These are phyloP conservation scores for Egretta garzetta DNA, from an alignment of 2,113 vertebrate genomes.

Conservation along the genomic window DNA sequence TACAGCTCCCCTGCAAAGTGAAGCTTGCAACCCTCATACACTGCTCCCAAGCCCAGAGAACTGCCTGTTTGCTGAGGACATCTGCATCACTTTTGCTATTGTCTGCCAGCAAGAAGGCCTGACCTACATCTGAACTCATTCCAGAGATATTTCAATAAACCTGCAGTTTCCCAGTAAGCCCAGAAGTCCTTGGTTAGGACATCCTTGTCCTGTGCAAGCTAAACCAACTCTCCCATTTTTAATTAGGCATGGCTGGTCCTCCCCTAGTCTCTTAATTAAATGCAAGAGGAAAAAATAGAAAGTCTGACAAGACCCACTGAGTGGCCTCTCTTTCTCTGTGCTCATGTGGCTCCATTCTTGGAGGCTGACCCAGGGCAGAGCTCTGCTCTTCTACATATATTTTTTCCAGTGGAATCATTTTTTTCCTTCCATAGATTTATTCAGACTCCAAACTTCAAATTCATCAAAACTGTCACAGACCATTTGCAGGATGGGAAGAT, in stretches of 20 bases:
- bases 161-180: background rate
- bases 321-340: background rate
- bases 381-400: background rate
- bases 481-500: constrained; percentile 63
- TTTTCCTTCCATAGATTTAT: background rate
- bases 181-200: background rate
- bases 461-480: constrained; percentile 54
- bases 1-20: background rate
- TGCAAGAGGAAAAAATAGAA: background rate
- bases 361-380: constrained; percentile 40
- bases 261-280: constrained; percentile 42
- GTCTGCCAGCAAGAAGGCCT: background rate
- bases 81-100: background rate
- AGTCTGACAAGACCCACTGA: background rate
- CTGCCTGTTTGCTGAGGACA: background rate
- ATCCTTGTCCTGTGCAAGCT: background rate
- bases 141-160: background rate
- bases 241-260: constrained; percentile 23
- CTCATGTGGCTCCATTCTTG: constrained; percentile 12
- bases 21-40: background rate
- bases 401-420: background rate
- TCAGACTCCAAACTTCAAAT: constrained; percentile 56
- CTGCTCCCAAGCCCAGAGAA: background rate
- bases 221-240: background rate
- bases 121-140: constrained; percentile 5